Percentiles rank a stretch among this genome's conserved stretches.
Conservation (phyloP, 1,140 invertebrate species). For the Macrostomum lignano region DNA sequence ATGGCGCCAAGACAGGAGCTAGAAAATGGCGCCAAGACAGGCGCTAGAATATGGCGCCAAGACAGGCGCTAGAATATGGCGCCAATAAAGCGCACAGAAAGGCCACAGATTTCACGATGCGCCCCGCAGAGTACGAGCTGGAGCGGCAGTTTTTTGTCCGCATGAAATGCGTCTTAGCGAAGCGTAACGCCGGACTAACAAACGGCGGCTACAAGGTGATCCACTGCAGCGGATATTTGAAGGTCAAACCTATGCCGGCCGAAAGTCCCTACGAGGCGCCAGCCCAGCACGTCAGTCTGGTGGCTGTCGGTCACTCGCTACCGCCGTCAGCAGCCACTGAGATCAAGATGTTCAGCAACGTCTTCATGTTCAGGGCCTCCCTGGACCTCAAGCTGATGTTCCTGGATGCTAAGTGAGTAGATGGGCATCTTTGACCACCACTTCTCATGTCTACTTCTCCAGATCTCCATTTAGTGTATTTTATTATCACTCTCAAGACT, state of each 20-base stretch:
- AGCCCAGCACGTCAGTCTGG: conserved; percentile 56
- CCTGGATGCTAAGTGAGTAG: conserved; percentile 53
- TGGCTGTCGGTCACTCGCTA: conserved; percentile 73
- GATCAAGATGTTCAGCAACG: conserved; percentile 75
- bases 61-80: no score
- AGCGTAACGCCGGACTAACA: conserved; percentile 75
- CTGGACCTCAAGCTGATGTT: conserved; percentile 76
- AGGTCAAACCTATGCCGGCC: conserved; percentile 37
- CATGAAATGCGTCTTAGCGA: conserved; percentile 90
- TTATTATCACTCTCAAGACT: no score
- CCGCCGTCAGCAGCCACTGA: conserved; percentile 77
- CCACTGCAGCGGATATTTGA: conserved; percentile 77
- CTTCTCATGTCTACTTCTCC: no score
- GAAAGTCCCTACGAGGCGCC: conserved; percentile 26
- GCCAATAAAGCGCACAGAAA: no score
- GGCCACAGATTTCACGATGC: no score
- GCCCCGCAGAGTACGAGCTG: no score
- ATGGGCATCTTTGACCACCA: no score
- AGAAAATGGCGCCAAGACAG: no score
- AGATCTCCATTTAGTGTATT: no score
- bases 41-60: no score
- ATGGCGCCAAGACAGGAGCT: no score
- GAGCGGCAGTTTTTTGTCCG: conserved; percentile 58
- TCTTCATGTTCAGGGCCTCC: conserved; percentile 69
- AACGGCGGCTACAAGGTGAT: conserved; percentile 83